Percentiles rank a stretch among this genome's conserved stretches.
Conservation (phyloP, 2,888 invertebrate species). For the Pecten maximus region DNA sequence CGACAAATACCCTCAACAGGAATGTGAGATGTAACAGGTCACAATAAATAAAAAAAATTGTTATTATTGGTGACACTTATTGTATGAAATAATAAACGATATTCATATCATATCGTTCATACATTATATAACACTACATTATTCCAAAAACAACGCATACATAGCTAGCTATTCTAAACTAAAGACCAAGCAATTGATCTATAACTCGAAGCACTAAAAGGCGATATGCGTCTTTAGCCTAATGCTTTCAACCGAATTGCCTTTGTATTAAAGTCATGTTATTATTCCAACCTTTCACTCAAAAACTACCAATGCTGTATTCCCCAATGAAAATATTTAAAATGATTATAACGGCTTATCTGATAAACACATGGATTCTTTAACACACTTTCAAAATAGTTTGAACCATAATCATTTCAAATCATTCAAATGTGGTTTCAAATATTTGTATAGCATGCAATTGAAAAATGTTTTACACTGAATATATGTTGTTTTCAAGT, state of each 20-base stretch:
- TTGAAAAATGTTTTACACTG: conserved; percentile 37
- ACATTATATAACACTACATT: not conserved
- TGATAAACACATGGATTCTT: too few relatives aligned
- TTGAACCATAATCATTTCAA: too few relatives aligned
- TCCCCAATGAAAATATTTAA: too few relatives aligned
- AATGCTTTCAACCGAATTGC: not conserved
- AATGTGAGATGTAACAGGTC: not conserved
- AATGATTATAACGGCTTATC: too few relatives aligned
- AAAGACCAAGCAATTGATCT: not conserved
- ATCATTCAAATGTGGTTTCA: too few relatives aligned
- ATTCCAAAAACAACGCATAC: not conserved
- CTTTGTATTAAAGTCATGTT: too few relatives aligned
- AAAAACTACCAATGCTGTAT: too few relatives aligned
- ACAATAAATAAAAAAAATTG: not conserved
- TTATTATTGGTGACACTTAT: not conserved
- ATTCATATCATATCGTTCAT: not conserved
- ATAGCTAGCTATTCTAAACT: not conserved
- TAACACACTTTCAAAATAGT: too few relatives aligned
- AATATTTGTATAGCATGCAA: too few relatives aligned
- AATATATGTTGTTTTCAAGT: not conserved
- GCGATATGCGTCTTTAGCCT: not conserved
- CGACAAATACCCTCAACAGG: not conserved
- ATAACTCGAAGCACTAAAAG: not conserved
- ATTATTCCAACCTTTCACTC: too few relatives aligned
- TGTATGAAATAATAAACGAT: not conserved